Evolutionary conservation across 2,797 vertebrate genomes (phyloP).

Genomic region (Microctenopoma lineatum): DNA sequence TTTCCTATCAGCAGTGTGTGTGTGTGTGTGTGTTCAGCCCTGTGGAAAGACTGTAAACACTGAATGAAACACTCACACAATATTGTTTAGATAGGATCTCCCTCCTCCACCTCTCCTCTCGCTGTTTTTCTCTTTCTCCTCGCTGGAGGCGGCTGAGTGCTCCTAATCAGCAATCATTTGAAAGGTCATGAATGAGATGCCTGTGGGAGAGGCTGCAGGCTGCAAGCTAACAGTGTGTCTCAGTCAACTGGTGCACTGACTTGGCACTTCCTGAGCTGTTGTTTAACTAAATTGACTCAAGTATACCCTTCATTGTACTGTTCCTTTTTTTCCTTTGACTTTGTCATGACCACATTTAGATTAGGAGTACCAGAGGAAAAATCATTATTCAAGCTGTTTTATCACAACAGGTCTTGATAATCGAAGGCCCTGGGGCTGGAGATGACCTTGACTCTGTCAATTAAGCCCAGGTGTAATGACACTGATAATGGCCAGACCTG

Average conservation of each 20-base stretch:
- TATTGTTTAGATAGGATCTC: conserved; percentile 54
- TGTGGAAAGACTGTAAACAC: conserved; percentile 43
- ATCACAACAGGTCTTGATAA: conserved; percentile 2
- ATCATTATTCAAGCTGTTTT: neutral
- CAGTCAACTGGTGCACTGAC: conserved; percentile 45
- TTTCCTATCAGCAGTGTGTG: conserved; percentile 36
- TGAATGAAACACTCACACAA: conserved; percentile 46
- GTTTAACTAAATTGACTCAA: conserved; percentile 46
- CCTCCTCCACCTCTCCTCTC: conserved; percentile 48
- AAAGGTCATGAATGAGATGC: conserved; percentile 71
- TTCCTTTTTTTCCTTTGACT: conserved; percentile 10
- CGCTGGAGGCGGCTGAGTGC: conserved; percentile 60
- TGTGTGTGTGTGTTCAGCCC: conserved; percentile 22
- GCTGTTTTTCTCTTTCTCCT: conserved; percentile 26
- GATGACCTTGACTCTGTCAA: neutral
- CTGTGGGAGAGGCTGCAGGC: conserved; percentile 58
- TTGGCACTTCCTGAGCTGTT: conserved; percentile 43
- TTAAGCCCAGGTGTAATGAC: neutral
- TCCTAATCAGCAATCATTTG: conserved; percentile 74
- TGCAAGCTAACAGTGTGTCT: conserved; percentile 61
- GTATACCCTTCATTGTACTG: conserved; percentile 16
- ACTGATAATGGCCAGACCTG: neutral
- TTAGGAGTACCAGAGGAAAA: conserved; percentile 3
- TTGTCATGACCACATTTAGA: conserved; percentile 8
- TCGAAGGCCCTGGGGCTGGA: neutral